Evolutionary conservation across 1,140 invertebrate genomes (phyloP), one percentile per base, ranked within the genome.

Genomic region (Panagrolaimus sp.): DNA sequence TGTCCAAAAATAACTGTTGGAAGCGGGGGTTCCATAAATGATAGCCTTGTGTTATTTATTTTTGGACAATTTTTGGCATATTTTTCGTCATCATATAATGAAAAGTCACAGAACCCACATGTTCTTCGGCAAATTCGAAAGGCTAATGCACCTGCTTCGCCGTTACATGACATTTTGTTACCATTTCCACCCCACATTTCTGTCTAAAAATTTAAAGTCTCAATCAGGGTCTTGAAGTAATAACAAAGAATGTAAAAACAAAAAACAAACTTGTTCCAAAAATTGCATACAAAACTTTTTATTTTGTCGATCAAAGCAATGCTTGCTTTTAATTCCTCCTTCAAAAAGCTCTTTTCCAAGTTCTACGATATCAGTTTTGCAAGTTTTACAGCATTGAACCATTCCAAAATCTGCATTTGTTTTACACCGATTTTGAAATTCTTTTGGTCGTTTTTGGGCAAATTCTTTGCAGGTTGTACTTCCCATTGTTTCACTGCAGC

Each of bases 321-420:
- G 68, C 9, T 53, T 25, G 14, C 67, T 70, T 31, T 48, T 69
- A 9, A 38, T 31, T 14, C 68, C 68, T n/a, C 44, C 43, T 13
- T 25, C 68, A 66, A 73, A 72, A 5, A 68, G 53, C 14, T 31
- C 47, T 65, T 61, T 47, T 20, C 68, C 68, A 13, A 69, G 61
- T 45, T 67, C 72, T 27, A 71, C 20, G 27, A 73, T 64, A 48
- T 73, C 66, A 9, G 73, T 74, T 38, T 72, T 43, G 43, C 73
- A 74, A 5, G 67, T 70, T 11, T 63, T 38, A 45, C 73, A 74
- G 27, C 73, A 74, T 46, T 74, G 73, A 43, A 74, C 20, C 46
- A 74, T 68, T 13, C 76, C 73, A 47, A 74, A 74, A 46, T 74
- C 73, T 9, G 66, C 62, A 27, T 74, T 75, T 14, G 46, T 69